Evolutionary conservation across 2,888 invertebrate species (phyloP), one percentile per base, ranked within the genome.

Genomic region (Drosophila anomalipes): DNA sequence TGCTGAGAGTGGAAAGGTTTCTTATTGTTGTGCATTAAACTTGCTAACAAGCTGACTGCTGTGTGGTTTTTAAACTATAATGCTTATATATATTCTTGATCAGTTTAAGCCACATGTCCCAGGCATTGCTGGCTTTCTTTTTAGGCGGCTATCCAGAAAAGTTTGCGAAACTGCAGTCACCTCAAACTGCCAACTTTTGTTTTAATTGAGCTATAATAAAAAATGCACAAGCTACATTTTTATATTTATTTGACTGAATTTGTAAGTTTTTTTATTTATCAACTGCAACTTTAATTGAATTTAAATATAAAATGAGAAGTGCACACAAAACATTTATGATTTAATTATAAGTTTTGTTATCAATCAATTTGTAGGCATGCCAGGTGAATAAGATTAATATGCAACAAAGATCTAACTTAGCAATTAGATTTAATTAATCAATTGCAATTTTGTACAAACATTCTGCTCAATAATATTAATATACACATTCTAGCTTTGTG

Each of bases 331-430:
- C 0, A 35, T 5, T n/a, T 22, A 22, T 22, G 14, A 16, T 35
- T 35, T 35, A 14, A 35, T 14, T 35, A 2, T 35, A 35, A 35
- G 35, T 5, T 2, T 35, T 5, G 4, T 14, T 5, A 14, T 35
- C 35, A 35, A 35, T 35, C 14, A 35, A 4, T 0, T 12, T 33
- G n/a, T 7, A 37, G 0, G 1, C 37, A 0, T 7, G 0, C 19
- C 37, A 7, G 2, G n/a, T 41, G n/a, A 41, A 4, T n/a, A 22
- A 44, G n/a, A 2, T 22, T 1, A 22, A 22, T 12, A 0, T 12
- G 4, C 4, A 22, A 12, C 22, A 5, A 5, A 22, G 12, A 12
- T 12, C 5, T 12, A 14, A 22, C 4, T 47, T 7, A 10, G 9
- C 5, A 22, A 47, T 2, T 16, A 9, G 16, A 16, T 16, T 47